Conservation (phyloP, 2,888 invertebrate species). For the Habroteleia sp. region DNA sequence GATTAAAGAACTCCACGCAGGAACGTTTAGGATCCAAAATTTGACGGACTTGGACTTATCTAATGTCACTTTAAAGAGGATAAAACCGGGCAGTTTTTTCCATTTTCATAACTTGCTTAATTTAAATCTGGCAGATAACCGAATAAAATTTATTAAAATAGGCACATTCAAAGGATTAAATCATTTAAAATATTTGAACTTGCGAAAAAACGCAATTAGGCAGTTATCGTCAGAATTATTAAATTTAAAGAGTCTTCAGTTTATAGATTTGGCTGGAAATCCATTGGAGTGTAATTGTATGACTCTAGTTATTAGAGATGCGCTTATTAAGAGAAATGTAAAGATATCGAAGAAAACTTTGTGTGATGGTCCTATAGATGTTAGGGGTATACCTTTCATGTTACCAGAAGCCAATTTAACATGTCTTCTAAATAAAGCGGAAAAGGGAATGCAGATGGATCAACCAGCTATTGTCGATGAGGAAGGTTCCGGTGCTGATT, state of each 20-base stretch:
- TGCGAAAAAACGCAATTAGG: slow-evolving; percentile 84
- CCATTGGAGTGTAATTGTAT: slow-evolving; percentile 87
- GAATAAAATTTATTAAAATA: slow-evolving; percentile 82
- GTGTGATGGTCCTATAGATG: slow-evolving; percentile 83
- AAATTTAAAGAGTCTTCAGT: slow-evolving; percentile 83
- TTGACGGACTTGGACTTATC: slow-evolving; percentile 85
- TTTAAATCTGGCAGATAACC: slow-evolving; percentile 84
- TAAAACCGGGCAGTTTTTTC: slow-evolving; percentile 83
- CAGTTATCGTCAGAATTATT: slow-evolving; percentile 84
- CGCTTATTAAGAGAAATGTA: slow-evolving; percentile 80
- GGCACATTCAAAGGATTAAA: slow-evolving; percentile 82
- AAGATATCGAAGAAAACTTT: slow-evolving; percentile 80
- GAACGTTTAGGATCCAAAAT: slow-evolving; percentile 83
- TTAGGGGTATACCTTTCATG: slow-evolving; percentile 83
- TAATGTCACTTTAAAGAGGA: slow-evolving; percentile 83
- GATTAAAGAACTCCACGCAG: slow-evolving; percentile 64
- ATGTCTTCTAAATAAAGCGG: slow-evolving; percentile 74
- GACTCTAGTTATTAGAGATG: slow-evolving; percentile 85
- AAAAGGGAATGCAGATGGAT: slow-evolving; percentile 83
- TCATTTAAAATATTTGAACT: slow-evolving; percentile 84
- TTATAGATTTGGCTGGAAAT: slow-evolving; percentile 86
- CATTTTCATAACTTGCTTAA: slow-evolving; percentile 84
- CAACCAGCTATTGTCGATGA: slow-evolving; percentile 81
- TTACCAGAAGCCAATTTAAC: slow-evolving; percentile 81
- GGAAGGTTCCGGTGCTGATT: slow-evolving; percentile 68